These are phyloP conservation scores for Schrankia costaestrigalis DNA, from an alignment of 2,888 invertebrate genomes.

Conservation along the genomic window DNA sequence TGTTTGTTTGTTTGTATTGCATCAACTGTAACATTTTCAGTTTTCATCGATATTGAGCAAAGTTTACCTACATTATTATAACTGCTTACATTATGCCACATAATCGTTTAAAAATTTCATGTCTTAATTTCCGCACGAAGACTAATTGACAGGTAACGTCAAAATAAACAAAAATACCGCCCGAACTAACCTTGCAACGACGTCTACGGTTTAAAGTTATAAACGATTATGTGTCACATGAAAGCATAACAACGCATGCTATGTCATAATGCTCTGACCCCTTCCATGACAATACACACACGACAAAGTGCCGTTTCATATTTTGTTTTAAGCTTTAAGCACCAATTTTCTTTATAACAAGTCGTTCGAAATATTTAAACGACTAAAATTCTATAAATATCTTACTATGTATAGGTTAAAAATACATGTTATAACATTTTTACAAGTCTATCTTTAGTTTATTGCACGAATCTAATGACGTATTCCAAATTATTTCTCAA, in stretches of 20 bases:
- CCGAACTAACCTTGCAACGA: conserved; percentile 35
- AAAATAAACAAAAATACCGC: conserved; percentile 9
- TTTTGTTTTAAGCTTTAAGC: conserved; percentile 79
- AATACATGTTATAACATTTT: conserved; percentile 80
- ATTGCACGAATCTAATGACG: conserved; percentile 49
- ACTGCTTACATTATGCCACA: conserved; percentile 57
- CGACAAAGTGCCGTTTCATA: conserved; percentile 64
- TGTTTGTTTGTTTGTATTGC: conserved; percentile 80
- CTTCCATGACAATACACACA: conserved; percentile 73
- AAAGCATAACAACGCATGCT: conserved; percentile 79
- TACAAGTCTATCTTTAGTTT: conserved; percentile 77
- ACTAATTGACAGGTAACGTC: background rate
- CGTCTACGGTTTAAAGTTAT: conserved; percentile 20
- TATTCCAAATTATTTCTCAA: conserved; percentile 37
- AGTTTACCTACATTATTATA: conserved; percentile 80
- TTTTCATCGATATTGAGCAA: conserved; percentile 80
- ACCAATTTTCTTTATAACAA: conserved; percentile 81
- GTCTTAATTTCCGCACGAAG: background rate
- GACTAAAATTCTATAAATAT: conserved; percentile 81
- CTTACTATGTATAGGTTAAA: conserved; percentile 81
- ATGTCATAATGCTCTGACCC: conserved; percentile 74
- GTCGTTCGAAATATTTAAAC: conserved; percentile 81
- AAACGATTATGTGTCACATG: conserved; percentile 51
- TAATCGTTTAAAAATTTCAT: conserved; percentile 45
- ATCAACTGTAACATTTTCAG: conserved; percentile 80